Base-by-base conservation (phyloP, 2,113 vertebrate species). In the Prunella fulvescens region DNA sequence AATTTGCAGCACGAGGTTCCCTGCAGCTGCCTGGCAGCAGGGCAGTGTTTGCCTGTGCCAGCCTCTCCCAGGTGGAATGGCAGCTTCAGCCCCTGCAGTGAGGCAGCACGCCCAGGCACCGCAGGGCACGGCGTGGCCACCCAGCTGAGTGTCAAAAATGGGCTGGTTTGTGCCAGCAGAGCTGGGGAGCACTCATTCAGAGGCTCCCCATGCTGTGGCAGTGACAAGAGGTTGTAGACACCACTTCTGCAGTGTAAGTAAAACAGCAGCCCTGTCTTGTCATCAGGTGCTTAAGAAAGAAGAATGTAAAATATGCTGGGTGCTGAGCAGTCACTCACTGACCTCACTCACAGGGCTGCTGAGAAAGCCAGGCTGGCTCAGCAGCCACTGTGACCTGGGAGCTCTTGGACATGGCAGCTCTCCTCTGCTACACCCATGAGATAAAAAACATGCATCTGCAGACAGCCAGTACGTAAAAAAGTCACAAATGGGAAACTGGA, bases 111-210 rank as follows among this genome's bases (percentile, higher is more conserved):
- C 44, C 62, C 1, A 6, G 56, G 44, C 66, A 51, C 44, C 1
- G 25, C 2, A 0, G 14, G 54, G 11, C 61, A 74, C 3, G 0
- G 40, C 50, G 2, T 0, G 0, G 74, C 53, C 54, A 16, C 58
- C 25, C 81, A 33, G 81, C 77, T 33, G 4, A 33, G 77, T 1
- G 0, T 50, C 22, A 5, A 48, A 79, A 65, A 48, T 1, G 4
- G 80, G 72, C 58, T 3, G 14, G 11, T 47, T 16, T 33, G 72
- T 92, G 40, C 51, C 11, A 7, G 23, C 60, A 35, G 58, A 45
- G 81, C 84, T 60, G 77, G 35, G 35, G 2, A 67, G 69, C 65
- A 37, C 26, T 37, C 19, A 0, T 14, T 9, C 60, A 29, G 10
- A 47, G 51, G 74, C 74, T 85, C n/a, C 25, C 26, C 6, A 0